Percentiles rank a stretch among this genome's conserved stretches.
phyloP scores from a whole-genome alignment of 2,888 invertebrate species.

The Tyria jacobaeae region DNA sequence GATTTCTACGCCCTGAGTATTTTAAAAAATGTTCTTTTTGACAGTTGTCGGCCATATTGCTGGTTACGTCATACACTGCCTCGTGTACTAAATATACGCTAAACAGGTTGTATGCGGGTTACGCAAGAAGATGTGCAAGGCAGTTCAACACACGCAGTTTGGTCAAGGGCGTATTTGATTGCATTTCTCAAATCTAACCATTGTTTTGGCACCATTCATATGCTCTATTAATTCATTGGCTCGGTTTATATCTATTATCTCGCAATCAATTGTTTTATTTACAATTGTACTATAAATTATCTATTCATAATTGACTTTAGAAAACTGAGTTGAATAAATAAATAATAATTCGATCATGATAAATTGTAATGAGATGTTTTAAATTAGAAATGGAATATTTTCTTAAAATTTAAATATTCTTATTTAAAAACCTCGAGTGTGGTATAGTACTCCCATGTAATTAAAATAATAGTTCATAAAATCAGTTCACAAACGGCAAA shows the following conservation, averaged over 20 bases:
- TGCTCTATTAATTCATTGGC: background rate
- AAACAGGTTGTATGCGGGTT: slow-evolving; percentile 14
- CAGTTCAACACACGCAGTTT: slow-evolving; percentile 21
- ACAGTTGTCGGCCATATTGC: slow-evolving; percentile 8
- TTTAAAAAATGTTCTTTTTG: background rate
- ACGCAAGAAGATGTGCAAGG: slow-evolving; percentile 22
- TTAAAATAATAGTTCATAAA: too few relatives aligned
- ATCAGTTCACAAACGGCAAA: too few relatives aligned
- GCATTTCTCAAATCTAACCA: slow-evolving; percentile 25
- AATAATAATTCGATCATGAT: too few relatives aligned
- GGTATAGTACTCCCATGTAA: too few relatives aligned
- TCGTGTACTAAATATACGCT: slow-evolving; percentile 11
- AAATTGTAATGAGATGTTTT: too few relatives aligned
- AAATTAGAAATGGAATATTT: too few relatives aligned
- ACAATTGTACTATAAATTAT: background rate
- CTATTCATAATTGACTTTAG: too few relatives aligned
- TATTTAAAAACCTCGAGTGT: too few relatives aligned
- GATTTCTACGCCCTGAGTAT: too few relatives aligned
- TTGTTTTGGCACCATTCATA: slow-evolving; percentile 9
- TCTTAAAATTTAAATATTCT: too few relatives aligned
- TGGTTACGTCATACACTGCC: slow-evolving; percentile 3
- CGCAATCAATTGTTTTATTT: slow-evolving; percentile 9
- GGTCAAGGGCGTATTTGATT: slow-evolving; percentile 52
- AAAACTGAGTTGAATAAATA: too few relatives aligned
- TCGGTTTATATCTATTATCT: background rate